Base-by-base conservation (phyloP, 2,797 vertebrate genomes). In the Sebastolobus alascanus region DNA sequence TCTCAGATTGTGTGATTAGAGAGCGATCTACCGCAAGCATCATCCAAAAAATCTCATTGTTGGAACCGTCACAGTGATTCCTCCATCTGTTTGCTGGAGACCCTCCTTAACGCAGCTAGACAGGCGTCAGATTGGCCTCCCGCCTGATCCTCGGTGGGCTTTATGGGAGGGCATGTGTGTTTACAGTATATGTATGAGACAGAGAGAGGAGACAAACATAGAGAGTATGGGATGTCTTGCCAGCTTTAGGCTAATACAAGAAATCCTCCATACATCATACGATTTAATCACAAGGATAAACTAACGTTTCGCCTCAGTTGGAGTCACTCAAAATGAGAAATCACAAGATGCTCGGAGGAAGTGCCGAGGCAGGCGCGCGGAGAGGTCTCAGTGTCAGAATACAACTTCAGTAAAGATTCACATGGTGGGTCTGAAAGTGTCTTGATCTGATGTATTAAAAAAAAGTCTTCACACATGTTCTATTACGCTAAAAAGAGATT, bases 1-100 rank as follows among this genome's bases (percentile, higher is more conserved):
- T 73, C 80, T 90, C 83, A 88, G 84, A 87, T 84, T 80, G 59
- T 80, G 77, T 89, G 85, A 93, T 90, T 87, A 88, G 64, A 85
- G 83, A 79, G 68, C 4, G 29, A 86, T 89, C 73, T 68, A 72
- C 50, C 33, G 40, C 66, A 77, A 65, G 63, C 58, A 69, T 29
- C 77, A 46, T 75, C 90, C 77, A 73, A 78, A 46, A 90, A 83
- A 84, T 83, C 67, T 64, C 3, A 82, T 86, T 77, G 87, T 84
- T 81, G 73, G 71, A 87, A 70, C 69, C 8, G 54, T 79, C 83
- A 77, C 82, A 64, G 75, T 69, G 64, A 88, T 83, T 89, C 79
- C 73, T 78, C 89, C 77, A 80, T 91, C 85, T 88, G 86, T 64
- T 83, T 79, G 59, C 63, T 54, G 50, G 73, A 80, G 68, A 73